These are phyloP conservation scores for Crax fasciolata DNA, from an alignment of 2,797 vertebrate species.

Conservation along the genomic window DNA sequence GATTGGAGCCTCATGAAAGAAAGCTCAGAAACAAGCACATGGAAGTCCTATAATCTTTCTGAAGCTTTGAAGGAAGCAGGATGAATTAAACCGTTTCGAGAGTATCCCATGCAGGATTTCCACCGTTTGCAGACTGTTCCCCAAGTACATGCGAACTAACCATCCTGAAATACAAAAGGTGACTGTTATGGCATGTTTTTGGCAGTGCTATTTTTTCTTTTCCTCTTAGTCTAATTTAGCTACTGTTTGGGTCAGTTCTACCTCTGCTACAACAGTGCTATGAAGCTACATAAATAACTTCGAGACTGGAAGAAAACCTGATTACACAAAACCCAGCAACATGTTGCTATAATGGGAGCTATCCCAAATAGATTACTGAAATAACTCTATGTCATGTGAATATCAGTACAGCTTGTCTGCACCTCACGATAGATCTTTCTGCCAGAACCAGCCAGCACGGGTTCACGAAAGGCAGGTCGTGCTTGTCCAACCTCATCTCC, in stretches of 20 bases:
- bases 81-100: neutral
- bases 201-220: neutral
- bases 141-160: neutral
- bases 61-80: neutral
- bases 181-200: neutral
- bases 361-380: constrained; percentile 27
- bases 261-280: neutral
- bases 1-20: neutral
- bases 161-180: neutral
- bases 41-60: neutral
- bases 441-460: constrained; percentile 1
- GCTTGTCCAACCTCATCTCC: too few species aligned
- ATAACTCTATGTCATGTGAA: neutral
- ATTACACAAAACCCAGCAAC: neutral
- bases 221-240: neutral
- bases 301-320: neutral
- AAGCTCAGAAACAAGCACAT: neutral
- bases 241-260: neutral
- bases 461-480: too few species aligned
- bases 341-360: neutral
- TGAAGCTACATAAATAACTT: neutral
- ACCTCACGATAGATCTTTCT: constrained; percentile 33
- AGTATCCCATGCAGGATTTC: rapidly evolving
- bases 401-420: neutral
- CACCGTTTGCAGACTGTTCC: neutral